Percentiles rank a stretch among this genome's conserved stretches.
phyloP scores from a whole-genome alignment of 2,888 invertebrate genomes.

The Eudemis profundana region DNA sequence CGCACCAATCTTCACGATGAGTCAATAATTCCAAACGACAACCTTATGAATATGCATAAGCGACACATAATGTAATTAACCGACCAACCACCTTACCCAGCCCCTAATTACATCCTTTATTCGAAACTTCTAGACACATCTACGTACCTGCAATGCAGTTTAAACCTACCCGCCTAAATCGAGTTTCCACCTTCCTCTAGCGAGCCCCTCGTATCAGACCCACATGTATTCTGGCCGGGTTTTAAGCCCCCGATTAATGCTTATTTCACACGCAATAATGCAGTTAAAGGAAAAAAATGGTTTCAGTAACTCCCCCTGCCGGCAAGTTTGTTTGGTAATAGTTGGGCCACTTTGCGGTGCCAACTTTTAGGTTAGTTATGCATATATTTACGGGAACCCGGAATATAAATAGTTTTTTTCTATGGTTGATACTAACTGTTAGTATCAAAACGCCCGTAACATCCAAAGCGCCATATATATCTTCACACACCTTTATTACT shows the following conservation, averaged over 20 bases:
- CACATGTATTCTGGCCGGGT: conserved; percentile 35
- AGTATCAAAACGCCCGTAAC: too few relatives aligned
- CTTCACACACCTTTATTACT: too few relatives aligned
- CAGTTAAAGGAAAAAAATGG: conserved; percentile 63
- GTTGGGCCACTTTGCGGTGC: conserved; percentile 42
- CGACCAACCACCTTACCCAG: conserved; percentile 12
- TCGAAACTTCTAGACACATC: conserved; percentile 24
- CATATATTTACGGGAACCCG: background rate
- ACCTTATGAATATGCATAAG: background rate
- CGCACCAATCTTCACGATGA: too few relatives aligned
- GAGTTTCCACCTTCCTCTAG: conserved; percentile 21
- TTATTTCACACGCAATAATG: conserved; percentile 69
- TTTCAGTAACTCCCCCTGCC: conserved; percentile 38
- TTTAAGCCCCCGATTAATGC: conserved; percentile 67
- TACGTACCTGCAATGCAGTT: conserved; percentile 67
- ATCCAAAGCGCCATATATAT: too few relatives aligned
- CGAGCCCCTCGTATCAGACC: conserved; percentile 8
- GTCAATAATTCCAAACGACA: background rate
- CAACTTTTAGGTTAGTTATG: conserved; percentile 33
- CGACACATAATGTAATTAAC: conserved; percentile 8
- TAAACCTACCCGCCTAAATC: conserved; percentile 48
- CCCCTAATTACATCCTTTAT: conserved; percentile 21
- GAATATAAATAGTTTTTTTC: background rate
- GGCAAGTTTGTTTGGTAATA: conserved; percentile 43
- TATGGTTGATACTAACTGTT: too few relatives aligned